A percentile compares a stretch with the other conserved stretches of the same genome.
Evolutionary conservation across 2,888 invertebrate genomes (phyloP).

Genomic region (Rhagium mordax): DNA sequence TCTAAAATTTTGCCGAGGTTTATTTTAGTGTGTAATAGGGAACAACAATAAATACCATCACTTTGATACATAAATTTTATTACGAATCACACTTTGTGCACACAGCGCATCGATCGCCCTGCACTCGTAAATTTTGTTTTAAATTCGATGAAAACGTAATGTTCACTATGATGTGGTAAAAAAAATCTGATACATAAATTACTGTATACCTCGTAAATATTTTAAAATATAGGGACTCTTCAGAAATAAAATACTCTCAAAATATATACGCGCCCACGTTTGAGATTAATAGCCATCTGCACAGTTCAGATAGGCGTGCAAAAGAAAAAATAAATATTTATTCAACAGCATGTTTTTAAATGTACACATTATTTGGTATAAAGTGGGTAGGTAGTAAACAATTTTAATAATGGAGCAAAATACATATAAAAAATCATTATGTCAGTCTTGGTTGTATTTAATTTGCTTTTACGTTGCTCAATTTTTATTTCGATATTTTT

Average conservation of each 20-base stretch:
- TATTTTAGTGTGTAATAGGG: conserved; percentile 40
- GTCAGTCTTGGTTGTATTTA: background rate
- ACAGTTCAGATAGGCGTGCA: background rate
- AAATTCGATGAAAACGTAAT: conserved; percentile 21
- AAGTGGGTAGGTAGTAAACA: background rate
- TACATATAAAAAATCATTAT: background rate
- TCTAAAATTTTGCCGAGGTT: conserved; percentile 53
- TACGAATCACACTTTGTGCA: conserved; percentile 39
- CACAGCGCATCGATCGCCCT: conserved; percentile 17
- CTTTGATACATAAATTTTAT: conserved; percentile 45
- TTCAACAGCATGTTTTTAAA: background rate
- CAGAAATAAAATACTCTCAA: conserved; percentile 11
- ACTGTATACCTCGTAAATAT: conserved; percentile 18
- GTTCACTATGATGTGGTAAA: conserved; percentile 6
- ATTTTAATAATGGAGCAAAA: background rate
- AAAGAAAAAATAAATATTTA: conserved; percentile 10
- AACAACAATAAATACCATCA: conserved; percentile 49
- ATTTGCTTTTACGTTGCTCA: background rate
- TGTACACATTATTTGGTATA: background rate
- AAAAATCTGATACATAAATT: conserved; percentile 26
- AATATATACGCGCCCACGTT: background rate
- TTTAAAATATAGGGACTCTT: conserved; percentile 11
- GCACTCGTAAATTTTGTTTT: conserved; percentile 27
- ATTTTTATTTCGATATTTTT: background rate
- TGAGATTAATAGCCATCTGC: conserved; percentile 13